Percentiles rank a stretch among this genome's conserved stretches.
Conservation (phyloP, 1,140 invertebrate species). For the Hycleus phaleratus region DNA sequence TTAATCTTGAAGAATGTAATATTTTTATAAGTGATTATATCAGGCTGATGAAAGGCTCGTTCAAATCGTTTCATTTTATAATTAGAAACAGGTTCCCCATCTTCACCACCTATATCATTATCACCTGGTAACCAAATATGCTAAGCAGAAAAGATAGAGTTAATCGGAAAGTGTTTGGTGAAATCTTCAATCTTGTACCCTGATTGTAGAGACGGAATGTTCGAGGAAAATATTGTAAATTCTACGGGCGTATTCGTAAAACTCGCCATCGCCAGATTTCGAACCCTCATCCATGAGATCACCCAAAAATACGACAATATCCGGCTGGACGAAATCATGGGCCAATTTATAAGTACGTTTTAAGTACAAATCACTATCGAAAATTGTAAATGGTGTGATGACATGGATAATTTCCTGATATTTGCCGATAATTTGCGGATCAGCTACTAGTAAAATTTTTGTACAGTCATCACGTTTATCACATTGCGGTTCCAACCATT, state of each 20-base stretch:
- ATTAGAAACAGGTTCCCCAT: constrained; percentile 58
- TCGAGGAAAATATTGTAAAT: constrained; percentile 59
- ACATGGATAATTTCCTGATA: constrained; percentile 53
- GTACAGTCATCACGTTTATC: constrained; percentile 48
- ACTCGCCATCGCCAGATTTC: constrained; percentile 60
- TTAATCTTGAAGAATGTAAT: constrained; percentile 61
- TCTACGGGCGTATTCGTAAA: constrained; percentile 59
- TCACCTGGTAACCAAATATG: constrained; percentile 85
- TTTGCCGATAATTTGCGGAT: constrained; percentile 84
- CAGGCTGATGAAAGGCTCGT: constrained; percentile 62
- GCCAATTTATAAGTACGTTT: constrained; percentile 68
- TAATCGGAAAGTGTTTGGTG: too few species aligned
- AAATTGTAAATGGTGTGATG: constrained; percentile 51
- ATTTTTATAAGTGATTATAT: constrained; percentile 53
- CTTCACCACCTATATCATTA: constrained; percentile 92
- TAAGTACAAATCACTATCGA: constrained; percentile 80
- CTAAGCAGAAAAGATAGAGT: constrained; percentile 44
- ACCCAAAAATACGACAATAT: constrained; percentile 83
- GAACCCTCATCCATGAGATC: constrained; percentile 91
- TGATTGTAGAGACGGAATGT: too few species aligned
- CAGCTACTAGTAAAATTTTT: constrained; percentile 76
- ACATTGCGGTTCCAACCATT: constrained; percentile 49
- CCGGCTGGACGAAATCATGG: constrained; percentile 63
- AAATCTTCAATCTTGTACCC: too few species aligned
- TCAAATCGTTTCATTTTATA: constrained; percentile 72